These are phyloP conservation scores for Eleutherodactylus coqui DNA, from an alignment of 2,797 vertebrate species.

Conservation along the genomic window DNA sequence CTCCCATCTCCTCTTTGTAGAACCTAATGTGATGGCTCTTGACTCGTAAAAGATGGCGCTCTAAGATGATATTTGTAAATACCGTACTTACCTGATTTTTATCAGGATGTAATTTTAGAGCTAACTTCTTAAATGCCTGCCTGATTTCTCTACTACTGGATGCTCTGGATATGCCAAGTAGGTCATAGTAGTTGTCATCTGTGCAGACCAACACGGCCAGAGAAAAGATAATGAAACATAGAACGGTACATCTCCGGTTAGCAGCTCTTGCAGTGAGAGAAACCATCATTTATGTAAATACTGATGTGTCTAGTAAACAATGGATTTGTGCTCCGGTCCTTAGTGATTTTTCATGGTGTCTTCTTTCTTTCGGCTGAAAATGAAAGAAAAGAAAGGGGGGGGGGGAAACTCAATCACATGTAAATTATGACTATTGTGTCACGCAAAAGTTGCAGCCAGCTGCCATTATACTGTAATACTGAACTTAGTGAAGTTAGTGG, in stretches of 20 bases:
- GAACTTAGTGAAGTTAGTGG: neutral
- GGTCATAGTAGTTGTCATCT: constrained; percentile 87
- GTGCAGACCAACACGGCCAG: constrained; percentile 73
- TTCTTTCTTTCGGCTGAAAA: constrained; percentile 8
- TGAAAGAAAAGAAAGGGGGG: neutral
- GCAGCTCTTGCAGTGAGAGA: constrained; percentile 47
- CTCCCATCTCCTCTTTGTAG: too few relatives aligned
- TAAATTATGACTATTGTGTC: neutral
- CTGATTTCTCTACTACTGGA: constrained; percentile 91
- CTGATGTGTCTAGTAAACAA: neutral
- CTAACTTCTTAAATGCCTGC: constrained; percentile 94
- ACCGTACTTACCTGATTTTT: constrained; percentile 88
- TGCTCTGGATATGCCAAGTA: constrained; percentile 87
- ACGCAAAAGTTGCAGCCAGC: too few relatives aligned
- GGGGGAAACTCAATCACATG: neutral
- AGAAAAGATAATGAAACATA: constrained; percentile 70
- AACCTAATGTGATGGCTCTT: too few relatives aligned
- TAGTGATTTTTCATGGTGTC: constrained; percentile 8
- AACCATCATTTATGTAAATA: constrained; percentile 71
- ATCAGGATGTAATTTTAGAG: constrained; percentile 95
- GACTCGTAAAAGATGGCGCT: too few relatives aligned
- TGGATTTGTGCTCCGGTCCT: neutral
- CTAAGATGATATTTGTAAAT: neutral
- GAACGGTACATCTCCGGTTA: constrained; percentile 67
- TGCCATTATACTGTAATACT: neutral